phyloP scores from a whole-genome alignment of 2,797 vertebrate species.

The Heteromormyrus szaboi region DNA sequence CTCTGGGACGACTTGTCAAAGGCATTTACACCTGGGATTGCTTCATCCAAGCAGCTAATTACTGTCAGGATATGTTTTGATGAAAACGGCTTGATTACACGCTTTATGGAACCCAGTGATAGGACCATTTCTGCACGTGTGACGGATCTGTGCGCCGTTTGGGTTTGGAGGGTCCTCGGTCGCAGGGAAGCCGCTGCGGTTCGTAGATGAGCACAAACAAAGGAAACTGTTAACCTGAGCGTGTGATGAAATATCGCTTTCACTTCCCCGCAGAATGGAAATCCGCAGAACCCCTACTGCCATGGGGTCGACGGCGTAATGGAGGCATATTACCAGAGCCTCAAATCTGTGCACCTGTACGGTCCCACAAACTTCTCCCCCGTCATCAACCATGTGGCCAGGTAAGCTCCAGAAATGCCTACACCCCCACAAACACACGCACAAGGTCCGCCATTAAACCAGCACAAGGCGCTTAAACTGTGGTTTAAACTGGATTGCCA shows the following conservation, averaged over 20 bases:
- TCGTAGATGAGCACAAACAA: not conserved
- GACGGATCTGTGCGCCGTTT: not conserved
- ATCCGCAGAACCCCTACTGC: conserved; percentile 94
- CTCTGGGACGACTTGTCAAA: not conserved
- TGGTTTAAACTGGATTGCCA: not conserved
- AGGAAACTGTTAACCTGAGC: not conserved
- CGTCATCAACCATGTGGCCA: conserved; percentile 95
- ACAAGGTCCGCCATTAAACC: not conserved
- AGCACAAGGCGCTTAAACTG: not conserved
- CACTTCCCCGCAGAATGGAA: conserved; percentile 74
- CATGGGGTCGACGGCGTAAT: conserved; percentile 93
- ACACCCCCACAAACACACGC: not conserved
- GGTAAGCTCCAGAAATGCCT: conserved; percentile 51
- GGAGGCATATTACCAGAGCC: conserved; percentile 92
- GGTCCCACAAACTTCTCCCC: conserved; percentile 97
- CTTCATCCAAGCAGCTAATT: conserved; percentile 9
- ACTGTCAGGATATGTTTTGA: not conserved
- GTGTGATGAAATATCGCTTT: not conserved
- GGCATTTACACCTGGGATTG: conserved; percentile 4
- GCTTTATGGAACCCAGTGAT: not conserved
- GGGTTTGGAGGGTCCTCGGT: not conserved
- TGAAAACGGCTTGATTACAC: not conserved
- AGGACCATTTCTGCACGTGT: not conserved
- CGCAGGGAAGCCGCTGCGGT: not conserved
- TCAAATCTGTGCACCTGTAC: conserved; percentile 91